Evolutionary conservation across 2,888 invertebrate genomes (phyloP), one percentile per base, ranked within the genome.

Genomic region (Operophtera brumata): DNA sequence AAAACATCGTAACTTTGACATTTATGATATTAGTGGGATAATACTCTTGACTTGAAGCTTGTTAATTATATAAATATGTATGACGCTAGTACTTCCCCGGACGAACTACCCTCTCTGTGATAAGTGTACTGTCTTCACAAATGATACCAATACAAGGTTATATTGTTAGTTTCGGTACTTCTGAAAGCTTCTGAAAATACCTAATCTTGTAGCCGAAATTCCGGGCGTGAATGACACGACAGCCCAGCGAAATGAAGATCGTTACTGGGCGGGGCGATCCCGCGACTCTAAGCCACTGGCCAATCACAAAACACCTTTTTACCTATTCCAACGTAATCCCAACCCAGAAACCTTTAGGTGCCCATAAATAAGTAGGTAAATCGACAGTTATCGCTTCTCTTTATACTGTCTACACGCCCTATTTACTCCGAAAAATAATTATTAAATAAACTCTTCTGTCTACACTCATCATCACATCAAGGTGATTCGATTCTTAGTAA

Each of bases 251-350:
- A 80, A 82, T 74, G 71, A 72, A 75, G 79, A 82, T 84, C 80
- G 82, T 71, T 73, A 75, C 47, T 48, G 77, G 84, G 85, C 85
- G 86, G 82, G 78, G 86, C 82, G 65, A 73, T 64, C 65, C 61
- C 28, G 48, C 47, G 54, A 50, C 50, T 47, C 52, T 40, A 40
- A 49, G 47, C 54, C 57, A 42, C 52, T 73, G 77, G 70, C 82
- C 82, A 83, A 83, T 82, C 77, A 68, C 71, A 73, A 66, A 68
- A 70, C 73, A 71, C 65, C 70, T 73, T 76, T 72, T 76, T 78
- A 75, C 77, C 70, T 73, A 75, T 72, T 68, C 69, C 55, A 65
- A 70, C 60, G 71, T 75, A 77, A 77, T 67, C 69, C 71, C 64
- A 71, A 63, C 65, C 61, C 59, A 60, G 65, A 48, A 63, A 56